Base-by-base conservation (phyloP, 2,797 vertebrate species). In the Lutjanus argentimaculatus region DNA sequence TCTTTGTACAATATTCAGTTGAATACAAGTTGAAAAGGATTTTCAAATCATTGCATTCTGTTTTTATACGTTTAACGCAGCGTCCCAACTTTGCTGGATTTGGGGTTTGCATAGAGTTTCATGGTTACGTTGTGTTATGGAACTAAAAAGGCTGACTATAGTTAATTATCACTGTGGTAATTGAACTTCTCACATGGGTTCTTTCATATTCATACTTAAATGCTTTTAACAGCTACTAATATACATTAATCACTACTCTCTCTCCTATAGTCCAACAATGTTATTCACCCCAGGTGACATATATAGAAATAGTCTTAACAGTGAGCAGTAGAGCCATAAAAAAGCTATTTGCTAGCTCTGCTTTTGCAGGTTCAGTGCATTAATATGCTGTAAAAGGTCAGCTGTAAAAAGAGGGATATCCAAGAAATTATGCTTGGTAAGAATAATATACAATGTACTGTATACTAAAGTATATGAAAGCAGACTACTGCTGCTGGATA, bases 371-470 rank as follows among this genome's bases (percentile, higher is more conserved):
- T 77, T 72, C 42, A 67, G 12, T 40, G 69, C 71, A 75, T 83
- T 87, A 52, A 79, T 72, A 58, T 66, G 51, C 21, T 72, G 19
- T 63, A 73, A 87, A 52, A 67, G 59, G 63, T 69, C 30, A 72
- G 68, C 55, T 49, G 58, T 75, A 68, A 69, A 72, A 49, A 42
- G 6, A 52, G 36, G n/a, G 22, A 30, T 53, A 63, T 70, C 22
- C 57, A 85, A 49, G 21, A 14, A 67, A 72, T 48, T 16, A 73
- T 40, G 42, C 48, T 62, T 14, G 3, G 17, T 79, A 16, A 64
- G 81, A 85, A 67, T 8, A 71, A 40, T n/a, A n/a, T n/a, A n/a
- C 43, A 66, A 6, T 25, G 30, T 36, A 36, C 30, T 36, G 30
- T 55, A 46, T 36, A 1, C 14, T 61, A 10, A 25, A 53, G 17